Evolutionary conservation across 2,797 vertebrate genomes (phyloP), one percentile per base, ranked within the genome.

Genomic region (Simalia tracyae): DNA sequence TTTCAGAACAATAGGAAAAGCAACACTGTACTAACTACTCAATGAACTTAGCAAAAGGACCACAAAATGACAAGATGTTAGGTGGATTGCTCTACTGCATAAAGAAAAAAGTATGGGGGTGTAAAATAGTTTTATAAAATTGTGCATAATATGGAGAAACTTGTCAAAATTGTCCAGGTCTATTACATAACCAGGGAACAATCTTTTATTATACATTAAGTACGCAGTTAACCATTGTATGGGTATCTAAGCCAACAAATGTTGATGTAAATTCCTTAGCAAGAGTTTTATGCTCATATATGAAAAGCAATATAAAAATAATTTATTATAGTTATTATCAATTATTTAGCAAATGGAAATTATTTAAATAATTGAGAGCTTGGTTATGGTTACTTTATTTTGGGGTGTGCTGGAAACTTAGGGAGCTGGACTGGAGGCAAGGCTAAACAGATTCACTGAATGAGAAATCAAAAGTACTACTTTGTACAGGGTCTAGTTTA

Each of bases 1-100:
- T 81, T 46, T 81, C 72, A 81, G 46, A 81, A 46, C 72, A 81
- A 81, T 46, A 81, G 72, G 42, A 81, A 81, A 81, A 24, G 72
- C 54, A 59, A 81, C 72, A 46, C 19, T 81, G 72, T 11, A 46
- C 72, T 9, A 81, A 81, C 36, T 81, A 81, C 36, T 81, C 36
- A 76, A 46, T 96, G 97, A 81, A 81, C 42, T 24, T 46, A 81
- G 10, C 72, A 46, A 24, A 46, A 81, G 19, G 42, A 81, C 36
- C 42, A 81, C 42, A 81, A 81, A 46, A 81, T 81, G 22, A 81
- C 2, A 36, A 46, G 36, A 46, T 4, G 42, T 46, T 81, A 81
- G 72, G 22, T 0, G 4, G 22, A 46, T 22, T 81, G 72, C 42
- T 81, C 72, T 81, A 81, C 19, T 81, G 42, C 24, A 46, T 81